A percentile compares a stretch with the other conserved stretches of the same genome.
Evolutionary conservation across 2,113 vertebrate species (phyloP).

Genomic region (Syrmaticus mikado): DNA sequence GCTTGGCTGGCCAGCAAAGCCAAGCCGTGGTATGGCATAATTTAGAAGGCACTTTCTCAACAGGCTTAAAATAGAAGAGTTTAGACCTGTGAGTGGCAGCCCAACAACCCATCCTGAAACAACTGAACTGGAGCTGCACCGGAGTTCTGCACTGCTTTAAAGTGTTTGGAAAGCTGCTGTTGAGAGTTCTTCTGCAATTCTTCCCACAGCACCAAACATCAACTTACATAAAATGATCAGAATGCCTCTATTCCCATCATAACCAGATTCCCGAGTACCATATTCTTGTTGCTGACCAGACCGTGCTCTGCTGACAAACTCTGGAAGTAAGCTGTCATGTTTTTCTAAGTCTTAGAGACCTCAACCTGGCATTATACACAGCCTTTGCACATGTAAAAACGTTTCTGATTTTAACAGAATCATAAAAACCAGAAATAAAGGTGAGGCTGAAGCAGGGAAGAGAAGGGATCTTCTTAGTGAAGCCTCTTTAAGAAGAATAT

Average conservation of each 20-base stretch:
- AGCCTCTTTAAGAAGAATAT: neutral
- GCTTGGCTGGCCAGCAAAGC: neutral
- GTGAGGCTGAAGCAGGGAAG: neutral
- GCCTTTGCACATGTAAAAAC: neutral
- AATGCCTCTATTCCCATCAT: neutral
- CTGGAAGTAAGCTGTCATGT: neutral
- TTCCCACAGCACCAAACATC: neutral
- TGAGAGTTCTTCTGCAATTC: neutral
- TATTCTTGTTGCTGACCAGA: neutral
- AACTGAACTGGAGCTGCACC: neutral
- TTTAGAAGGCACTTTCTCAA: neutral
- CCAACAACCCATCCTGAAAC: neutral
- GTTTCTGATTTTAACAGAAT: neutral
- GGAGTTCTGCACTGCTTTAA: neutral
- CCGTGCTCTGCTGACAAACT: neutral
- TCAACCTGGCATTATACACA: neutral
- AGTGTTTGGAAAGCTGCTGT: neutral
- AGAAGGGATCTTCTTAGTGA: neutral
- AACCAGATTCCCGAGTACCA: neutral
- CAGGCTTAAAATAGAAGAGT: neutral
- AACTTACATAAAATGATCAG: neutral
- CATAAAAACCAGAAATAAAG: neutral
- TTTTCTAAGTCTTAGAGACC: neutral
- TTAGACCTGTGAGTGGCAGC: neutral
- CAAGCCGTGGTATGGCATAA: accelerated